phyloP scores from a whole-genome alignment of 2,113 vertebrate genomes.

The Nerophis lumbriciformis region DNA sequence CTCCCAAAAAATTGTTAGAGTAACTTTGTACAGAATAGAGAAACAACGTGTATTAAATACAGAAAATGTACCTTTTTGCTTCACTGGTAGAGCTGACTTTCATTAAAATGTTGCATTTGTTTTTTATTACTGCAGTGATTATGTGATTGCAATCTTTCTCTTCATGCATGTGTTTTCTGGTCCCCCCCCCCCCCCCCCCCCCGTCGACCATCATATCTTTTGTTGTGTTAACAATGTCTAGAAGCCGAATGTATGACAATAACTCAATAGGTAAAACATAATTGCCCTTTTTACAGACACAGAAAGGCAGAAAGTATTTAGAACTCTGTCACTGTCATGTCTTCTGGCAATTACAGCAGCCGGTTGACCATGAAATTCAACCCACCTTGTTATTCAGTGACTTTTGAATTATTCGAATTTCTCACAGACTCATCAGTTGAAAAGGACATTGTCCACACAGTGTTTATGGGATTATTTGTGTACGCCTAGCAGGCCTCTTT shows the following conservation, averaged over 20 bases:
- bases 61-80: too few relatives aligned
- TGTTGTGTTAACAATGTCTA: too few relatives aligned
- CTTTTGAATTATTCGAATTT: constrained; percentile 60
- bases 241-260: background rate
- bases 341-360: constrained; percentile 47
- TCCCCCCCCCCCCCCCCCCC: accelerated
- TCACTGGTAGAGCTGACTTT: too few relatives aligned
- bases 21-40: too few relatives aligned
- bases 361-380: constrained; percentile 56
- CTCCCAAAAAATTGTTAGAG: too few relatives aligned
- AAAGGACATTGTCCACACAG: constrained; percentile 41
- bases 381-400: constrained; percentile 63
- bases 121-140: too few relatives aligned
- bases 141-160: too few relatives aligned
- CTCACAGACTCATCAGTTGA: constrained; percentile 45
- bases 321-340: constrained; percentile 32
- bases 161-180: too few relatives aligned
- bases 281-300: constrained; percentile 8
- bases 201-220: too few relatives aligned
- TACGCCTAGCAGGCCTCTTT: background rate
- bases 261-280: background rate
- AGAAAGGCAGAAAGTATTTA: constrained; percentile 7
- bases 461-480: constrained; percentile 2
- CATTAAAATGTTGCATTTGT: too few relatives aligned
- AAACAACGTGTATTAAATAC: too few relatives aligned